These are phyloP conservation scores for Camponotus fellah DNA, from an alignment of 2,888 invertebrate species.

Conservation along the genomic window DNA sequence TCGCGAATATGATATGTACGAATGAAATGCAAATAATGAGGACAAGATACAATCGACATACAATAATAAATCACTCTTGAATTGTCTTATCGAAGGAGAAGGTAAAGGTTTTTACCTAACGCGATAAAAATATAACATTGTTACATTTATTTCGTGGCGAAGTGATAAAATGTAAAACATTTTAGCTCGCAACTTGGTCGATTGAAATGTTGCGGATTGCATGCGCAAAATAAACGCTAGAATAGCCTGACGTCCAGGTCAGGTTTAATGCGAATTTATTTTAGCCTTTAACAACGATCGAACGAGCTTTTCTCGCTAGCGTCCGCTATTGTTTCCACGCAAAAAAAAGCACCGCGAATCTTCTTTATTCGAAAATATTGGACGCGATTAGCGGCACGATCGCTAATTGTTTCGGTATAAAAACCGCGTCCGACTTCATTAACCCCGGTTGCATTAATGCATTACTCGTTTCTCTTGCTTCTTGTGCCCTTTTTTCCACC, in stretches of 20 bases:
- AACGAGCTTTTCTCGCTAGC: slow-evolving; percentile 14
- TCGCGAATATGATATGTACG: neutral
- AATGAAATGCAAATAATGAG: neutral
- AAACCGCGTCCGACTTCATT: slow-evolving; percentile 43
- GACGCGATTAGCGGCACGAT: neutral
- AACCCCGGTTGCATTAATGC: slow-evolving; percentile 38
- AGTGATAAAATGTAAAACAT: neutral
- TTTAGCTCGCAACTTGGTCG: slow-evolving; percentile 11
- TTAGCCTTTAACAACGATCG: slow-evolving; percentile 19
- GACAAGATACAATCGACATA: neutral
- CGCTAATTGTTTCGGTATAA: slow-evolving; percentile 49
- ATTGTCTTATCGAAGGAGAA: neutral
- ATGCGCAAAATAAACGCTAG: neutral
- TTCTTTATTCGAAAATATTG: slow-evolving; percentile 15
- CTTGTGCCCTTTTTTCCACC: neutral
- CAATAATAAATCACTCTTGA: too few relatives aligned
- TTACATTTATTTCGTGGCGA: slow-evolving; percentile 1
- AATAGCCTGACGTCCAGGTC: slow-evolving; percentile 8
- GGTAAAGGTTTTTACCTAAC: neutral
- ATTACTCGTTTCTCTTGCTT: neutral
- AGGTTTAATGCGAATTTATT: slow-evolving; percentile 11
- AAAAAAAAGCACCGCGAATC: neutral
- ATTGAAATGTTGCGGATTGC: neutral
- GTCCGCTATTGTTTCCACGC: slow-evolving; percentile 20
- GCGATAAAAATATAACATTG: neutral